phyloP scores from a whole-genome alignment of 2,113 vertebrate genomes.

The Salvelinus namaycush region DNA sequence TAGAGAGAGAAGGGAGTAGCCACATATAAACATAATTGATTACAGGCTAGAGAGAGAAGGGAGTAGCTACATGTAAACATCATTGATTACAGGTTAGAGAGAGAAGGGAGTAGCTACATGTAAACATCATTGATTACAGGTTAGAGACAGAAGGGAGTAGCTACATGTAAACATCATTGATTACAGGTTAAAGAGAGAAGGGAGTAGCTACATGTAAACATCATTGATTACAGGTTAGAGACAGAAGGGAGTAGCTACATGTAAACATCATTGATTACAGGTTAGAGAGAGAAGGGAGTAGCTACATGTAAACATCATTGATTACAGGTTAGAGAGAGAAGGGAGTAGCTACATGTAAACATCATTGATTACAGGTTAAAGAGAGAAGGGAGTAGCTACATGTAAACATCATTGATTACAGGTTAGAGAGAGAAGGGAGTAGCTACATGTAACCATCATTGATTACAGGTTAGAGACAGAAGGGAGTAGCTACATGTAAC shows the following conservation, averaged over 20 bases:
- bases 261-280: too few species aligned
- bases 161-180: constrained; percentile 31
- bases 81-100: constrained; percentile 52
- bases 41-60: constrained; percentile 40
- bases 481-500: neutral
- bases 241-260: neutral
- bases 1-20: neutral
- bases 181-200: constrained; percentile 42
- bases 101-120: neutral
- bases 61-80: neutral
- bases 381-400: constrained; percentile 3
- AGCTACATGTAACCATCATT: too few species aligned
- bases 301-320: neutral
- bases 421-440: constrained; percentile 27
- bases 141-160: neutral
- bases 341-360: neutral
- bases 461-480: neutral
- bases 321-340: neutral
- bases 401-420: constrained; percentile 43
- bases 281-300: neutral
- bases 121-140: too few species aligned
- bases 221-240: constrained; percentile 52
- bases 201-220: neutral
- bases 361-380: constrained; percentile 52
- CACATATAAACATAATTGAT: constrained; percentile 35